A percentile compares a stretch with the other conserved stretches of the same genome.
Conservation (phyloP, 1,140 invertebrate genomes). For the Cardiocondyla obscurior region DNA sequence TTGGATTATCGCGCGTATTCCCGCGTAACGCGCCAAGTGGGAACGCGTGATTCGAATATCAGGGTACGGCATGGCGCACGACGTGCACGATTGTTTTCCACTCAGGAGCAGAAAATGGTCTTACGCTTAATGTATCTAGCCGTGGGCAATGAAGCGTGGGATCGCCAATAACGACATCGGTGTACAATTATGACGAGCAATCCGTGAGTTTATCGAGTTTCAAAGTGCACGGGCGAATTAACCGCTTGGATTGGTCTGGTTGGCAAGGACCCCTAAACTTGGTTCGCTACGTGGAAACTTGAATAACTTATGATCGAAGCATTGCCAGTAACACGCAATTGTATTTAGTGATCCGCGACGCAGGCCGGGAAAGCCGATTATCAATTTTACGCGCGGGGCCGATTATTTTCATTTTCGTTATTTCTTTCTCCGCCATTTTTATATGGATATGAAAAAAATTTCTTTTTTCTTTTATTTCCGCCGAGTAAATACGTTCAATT, state of each 20-base stretch:
- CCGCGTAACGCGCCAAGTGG: background rate
- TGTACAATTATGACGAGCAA: constrained; percentile 67
- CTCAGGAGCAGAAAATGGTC: background rate
- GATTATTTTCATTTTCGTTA: background rate
- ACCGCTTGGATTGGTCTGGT: constrained; percentile 60
- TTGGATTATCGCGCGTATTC: background rate
- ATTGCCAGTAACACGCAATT: constrained; percentile 55
- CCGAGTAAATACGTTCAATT: constrained; percentile 1
- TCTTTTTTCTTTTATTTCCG: too few relatives aligned
- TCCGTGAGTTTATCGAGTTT: constrained; percentile 66
- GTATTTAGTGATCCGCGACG: background rate
- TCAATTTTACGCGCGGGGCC: background rate
- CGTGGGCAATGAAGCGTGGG: constrained; percentile 47
- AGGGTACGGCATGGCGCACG: background rate
- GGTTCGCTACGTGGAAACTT: constrained; percentile 36
- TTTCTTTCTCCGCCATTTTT: background rate
- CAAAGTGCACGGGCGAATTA: constrained; percentile 69
- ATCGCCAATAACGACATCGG: constrained; percentile 62
- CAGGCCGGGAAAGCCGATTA: constrained; percentile 1
- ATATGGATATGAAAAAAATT: too few relatives aligned
- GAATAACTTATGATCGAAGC: constrained; percentile 61
- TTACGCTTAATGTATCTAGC: constrained; percentile 25
- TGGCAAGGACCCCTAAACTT: constrained; percentile 63
- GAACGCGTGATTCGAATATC: background rate
- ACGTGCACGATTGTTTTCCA: background rate